A percentile compares a stretch with the other conserved stretches of the same genome.
Evolutionary conservation across 2,888 invertebrate species (phyloP).

Genomic region (Pseudococcus jackbeardsleyi): DNA sequence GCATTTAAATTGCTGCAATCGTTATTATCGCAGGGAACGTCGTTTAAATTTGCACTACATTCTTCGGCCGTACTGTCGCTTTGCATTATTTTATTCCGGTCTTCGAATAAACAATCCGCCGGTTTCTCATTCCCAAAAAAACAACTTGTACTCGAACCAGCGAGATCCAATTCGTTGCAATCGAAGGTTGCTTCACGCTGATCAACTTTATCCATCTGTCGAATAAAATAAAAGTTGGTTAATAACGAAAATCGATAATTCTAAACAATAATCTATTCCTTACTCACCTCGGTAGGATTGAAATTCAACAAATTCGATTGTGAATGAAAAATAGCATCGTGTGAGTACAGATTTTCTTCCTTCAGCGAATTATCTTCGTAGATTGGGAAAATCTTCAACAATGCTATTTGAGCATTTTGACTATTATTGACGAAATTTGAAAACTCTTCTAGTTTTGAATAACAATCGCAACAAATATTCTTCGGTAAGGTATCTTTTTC

Average conservation of each 20-base stretch:
- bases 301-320: conserved; percentile 40
- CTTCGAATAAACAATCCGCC: conserved; percentile 47
- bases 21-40: neutral
- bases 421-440: conserved; percentile 40
- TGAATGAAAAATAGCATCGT: conserved; percentile 27
- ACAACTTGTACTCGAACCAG: neutral
- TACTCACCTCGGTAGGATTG: neutral
- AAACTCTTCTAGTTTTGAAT: conserved; percentile 69
- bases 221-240: neutral
- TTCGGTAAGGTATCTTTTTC: conserved; percentile 70
- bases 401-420: conserved; percentile 59
- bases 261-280: too few relatives aligned
- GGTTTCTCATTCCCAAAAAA: conserved; percentile 31
- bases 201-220: conserved; percentile 45
- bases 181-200: neutral
- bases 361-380: conserved; percentile 54
- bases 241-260: too few relatives aligned
- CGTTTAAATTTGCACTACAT: neutral
- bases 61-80: neutral
- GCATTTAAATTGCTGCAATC: neutral
- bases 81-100: neutral
- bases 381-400: conserved; percentile 46
- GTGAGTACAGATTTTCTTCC: conserved; percentile 22
- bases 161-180: conserved; percentile 30
- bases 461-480: conserved; percentile 70